These are phyloP conservation scores for Subacronicta megacephala DNA, from an alignment of 2,888 invertebrate species.

Conservation along the genomic window DNA sequence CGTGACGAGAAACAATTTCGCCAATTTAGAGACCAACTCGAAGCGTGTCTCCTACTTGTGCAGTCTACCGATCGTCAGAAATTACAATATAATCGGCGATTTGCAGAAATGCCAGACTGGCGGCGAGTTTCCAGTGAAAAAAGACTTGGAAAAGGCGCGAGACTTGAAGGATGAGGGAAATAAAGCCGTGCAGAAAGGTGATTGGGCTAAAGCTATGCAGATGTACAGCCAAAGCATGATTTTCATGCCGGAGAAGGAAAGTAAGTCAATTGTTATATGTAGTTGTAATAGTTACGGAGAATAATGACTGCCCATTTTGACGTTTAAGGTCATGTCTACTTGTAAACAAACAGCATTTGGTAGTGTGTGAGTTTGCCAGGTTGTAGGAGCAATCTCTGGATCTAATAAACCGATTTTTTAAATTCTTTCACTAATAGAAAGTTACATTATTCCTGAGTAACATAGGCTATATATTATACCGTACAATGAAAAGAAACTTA, in stretches of 20 bases:
- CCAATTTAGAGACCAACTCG: slow-evolving; percentile 90
- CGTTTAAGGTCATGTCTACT: slow-evolving; percentile 54
- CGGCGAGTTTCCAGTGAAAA: slow-evolving; percentile 81
- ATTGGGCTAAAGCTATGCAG: slow-evolving; percentile 92
- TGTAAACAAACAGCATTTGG: slow-evolving; percentile 46
- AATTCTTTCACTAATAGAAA: too few relatives aligned
- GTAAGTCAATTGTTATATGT: too few relatives aligned
- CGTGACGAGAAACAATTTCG: slow-evolving; percentile 91
- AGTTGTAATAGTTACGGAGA: too few relatives aligned
- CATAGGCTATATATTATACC: too few relatives aligned
- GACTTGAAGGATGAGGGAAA: slow-evolving; percentile 93
- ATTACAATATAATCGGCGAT: slow-evolving; percentile 84
- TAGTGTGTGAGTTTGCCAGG: too few relatives aligned
- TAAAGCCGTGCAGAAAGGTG: slow-evolving; percentile 92
- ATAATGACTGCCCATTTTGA: slow-evolving; percentile 13
- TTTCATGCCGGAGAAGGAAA: slow-evolving; percentile 91
- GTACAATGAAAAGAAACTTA: too few relatives aligned
- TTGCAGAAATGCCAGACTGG: slow-evolving; percentile 74
- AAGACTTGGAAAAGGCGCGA: slow-evolving; percentile 90
- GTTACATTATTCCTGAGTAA: too few relatives aligned
- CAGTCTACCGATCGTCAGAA: slow-evolving; percentile 86
- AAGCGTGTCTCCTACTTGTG: slow-evolving; percentile 91
- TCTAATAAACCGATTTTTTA: too few relatives aligned
- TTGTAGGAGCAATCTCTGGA: too few relatives aligned
- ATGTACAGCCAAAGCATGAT: slow-evolving; percentile 92